These are phyloP conservation scores for Tryphoninae sp. DNA, from an alignment of 2,888 invertebrate species.

Conservation along the genomic window DNA sequence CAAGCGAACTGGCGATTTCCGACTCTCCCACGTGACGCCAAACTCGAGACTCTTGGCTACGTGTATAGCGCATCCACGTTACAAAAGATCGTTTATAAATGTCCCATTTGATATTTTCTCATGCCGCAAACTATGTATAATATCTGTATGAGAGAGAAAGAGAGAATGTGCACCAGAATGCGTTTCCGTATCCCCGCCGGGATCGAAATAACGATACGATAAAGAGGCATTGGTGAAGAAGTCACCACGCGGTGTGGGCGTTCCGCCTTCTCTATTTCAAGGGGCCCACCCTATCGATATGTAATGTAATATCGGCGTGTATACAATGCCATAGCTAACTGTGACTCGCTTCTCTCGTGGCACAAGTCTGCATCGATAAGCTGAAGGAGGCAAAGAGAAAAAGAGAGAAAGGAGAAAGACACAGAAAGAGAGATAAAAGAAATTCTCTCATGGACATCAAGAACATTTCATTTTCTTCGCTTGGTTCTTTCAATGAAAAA, in stretches of 20 bases:
- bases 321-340: conserved; percentile 50
- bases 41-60: conserved; percentile 36
- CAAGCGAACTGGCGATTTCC: conserved; percentile 52
- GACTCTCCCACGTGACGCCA: conserved; percentile 63
- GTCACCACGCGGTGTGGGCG: conserved; percentile 55
- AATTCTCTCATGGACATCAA: conserved; percentile 19
- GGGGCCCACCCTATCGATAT: conserved; percentile 59
- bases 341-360: conserved; percentile 30
- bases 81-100: conserved; percentile 28
- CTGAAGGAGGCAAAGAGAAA: conserved; percentile 1
- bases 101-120: conserved; percentile 33
- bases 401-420: no score
- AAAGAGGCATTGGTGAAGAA: conserved; percentile 50
- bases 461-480: conserved; percentile 34
- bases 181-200: conserved; percentile 57
- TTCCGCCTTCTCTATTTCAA: conserved; percentile 49
- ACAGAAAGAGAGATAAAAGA: background rate
- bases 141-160: conserved; percentile 9
- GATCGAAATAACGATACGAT: conserved; percentile 61
- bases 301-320: conserved; percentile 51
- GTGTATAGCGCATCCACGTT: conserved; percentile 5
- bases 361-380: conserved; percentile 57
- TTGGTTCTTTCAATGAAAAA: conserved; percentile 25
- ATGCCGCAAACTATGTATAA: background rate
- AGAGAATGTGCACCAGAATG: conserved; percentile 47